Evolutionary conservation across 2,113 vertebrate genomes (phyloP).

Genomic region (Scatophagus argus): DNA sequence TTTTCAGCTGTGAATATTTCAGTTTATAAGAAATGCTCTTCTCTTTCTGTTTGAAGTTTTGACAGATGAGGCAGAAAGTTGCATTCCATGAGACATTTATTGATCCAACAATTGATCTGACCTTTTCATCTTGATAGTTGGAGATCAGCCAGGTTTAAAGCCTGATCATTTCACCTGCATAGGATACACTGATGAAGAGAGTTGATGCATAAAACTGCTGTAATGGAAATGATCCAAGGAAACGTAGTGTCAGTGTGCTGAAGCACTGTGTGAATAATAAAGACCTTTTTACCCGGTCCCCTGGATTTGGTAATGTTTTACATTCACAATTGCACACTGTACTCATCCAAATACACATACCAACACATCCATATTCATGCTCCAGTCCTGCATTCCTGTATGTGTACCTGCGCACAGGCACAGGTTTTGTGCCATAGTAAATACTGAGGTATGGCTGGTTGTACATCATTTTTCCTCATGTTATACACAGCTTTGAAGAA

Average conservation of each 20-base stretch:
- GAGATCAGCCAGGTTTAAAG: conserved; percentile 42
- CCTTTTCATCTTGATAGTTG: conserved; percentile 3
- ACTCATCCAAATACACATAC: not conserved
- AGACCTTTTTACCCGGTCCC: not conserved
- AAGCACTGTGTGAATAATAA: conserved; percentile 9
- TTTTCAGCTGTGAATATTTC: conserved; percentile 18
- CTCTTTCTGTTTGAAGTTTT: conserved; percentile 10
- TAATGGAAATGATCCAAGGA: conserved; percentile 22
- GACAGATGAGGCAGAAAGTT: conserved; percentile 41
- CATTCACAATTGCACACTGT: too few relatives aligned
- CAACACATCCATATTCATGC: conserved; percentile 5
- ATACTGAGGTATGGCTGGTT: not conserved
- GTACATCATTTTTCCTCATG: not conserved
- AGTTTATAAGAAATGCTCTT: not conserved
- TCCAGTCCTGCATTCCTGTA: not conserved
- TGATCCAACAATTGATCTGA: conserved; percentile 24
- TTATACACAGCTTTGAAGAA: too few relatives aligned
- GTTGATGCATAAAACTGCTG: conserved; percentile 26
- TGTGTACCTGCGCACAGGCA: not conserved
- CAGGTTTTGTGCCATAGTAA: not conserved
- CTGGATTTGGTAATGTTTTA: not conserved
- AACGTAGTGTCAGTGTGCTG: not conserved
- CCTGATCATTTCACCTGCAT: conserved; percentile 44
- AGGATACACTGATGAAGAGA: conserved; percentile 22
- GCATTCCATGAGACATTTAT: conserved; percentile 25